Conservation (phyloP, 2,888 invertebrate genomes). For the Pristionchus mayeri region DNA sequence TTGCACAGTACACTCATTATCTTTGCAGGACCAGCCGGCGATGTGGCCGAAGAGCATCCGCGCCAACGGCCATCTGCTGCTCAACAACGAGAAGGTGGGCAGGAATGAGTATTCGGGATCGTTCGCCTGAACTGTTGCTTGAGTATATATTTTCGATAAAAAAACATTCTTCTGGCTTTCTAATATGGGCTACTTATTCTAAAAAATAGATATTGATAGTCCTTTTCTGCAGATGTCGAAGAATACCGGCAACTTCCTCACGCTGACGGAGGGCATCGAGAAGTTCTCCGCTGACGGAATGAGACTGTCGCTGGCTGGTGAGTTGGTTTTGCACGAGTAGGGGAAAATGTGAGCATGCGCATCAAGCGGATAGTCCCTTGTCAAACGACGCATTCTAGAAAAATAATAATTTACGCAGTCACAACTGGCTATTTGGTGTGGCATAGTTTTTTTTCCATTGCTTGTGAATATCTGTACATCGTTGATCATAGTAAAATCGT, state of each 20-base stretch:
- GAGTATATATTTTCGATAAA: too few relatives aligned
- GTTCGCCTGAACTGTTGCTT: too few relatives aligned
- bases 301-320: slow-evolving; percentile 88
- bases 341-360: neutral
- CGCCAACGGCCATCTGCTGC: slow-evolving; percentile 94
- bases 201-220: too few relatives aligned
- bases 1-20: neutral
- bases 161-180: too few relatives aligned
- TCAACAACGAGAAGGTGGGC: slow-evolving; percentile 92
- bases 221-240: slow-evolving; percentile 89
- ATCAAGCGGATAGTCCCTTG: too few relatives aligned
- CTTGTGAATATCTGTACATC: too few relatives aligned
- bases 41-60: slow-evolving; percentile 91
- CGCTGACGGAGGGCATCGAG: slow-evolving; percentile 87
- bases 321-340: neutral
- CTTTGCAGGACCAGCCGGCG: slow-evolving; percentile 80
- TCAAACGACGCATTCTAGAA: too few relatives aligned
- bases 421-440: neutral
- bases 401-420: neutral
- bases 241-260: slow-evolving; percentile 97
- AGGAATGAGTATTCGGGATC: too few relatives aligned
- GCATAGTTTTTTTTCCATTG: too few relatives aligned
- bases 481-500: too few relatives aligned
- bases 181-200: too few relatives aligned
- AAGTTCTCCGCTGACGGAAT: slow-evolving; percentile 98